These are phyloP conservation scores for Serinus canaria DNA, from an alignment of 2,113 vertebrate species.

Conservation along the genomic window DNA sequence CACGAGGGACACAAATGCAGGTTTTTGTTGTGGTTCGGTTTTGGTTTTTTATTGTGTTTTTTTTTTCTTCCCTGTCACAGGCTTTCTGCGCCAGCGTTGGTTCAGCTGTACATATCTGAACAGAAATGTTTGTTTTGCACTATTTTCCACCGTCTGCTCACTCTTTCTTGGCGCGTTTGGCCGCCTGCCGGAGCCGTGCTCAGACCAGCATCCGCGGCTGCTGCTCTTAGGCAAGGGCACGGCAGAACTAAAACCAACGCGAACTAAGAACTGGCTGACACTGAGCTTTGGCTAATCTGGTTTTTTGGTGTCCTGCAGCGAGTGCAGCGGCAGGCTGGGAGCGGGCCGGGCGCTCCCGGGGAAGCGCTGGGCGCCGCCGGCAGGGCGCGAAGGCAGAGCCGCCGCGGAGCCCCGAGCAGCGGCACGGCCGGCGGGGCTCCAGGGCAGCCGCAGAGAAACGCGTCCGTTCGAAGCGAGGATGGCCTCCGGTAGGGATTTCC, in stretches of 20 bases:
- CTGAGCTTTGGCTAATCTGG: accelerated
- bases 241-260: accelerated
- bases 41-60: too few relatives aligned
- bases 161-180: accelerated
- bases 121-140: not conserved
- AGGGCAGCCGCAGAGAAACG: accelerated
- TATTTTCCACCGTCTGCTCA: accelerated
- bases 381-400: not conserved
- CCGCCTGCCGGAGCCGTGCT: accelerated
- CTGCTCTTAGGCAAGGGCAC: not conserved
- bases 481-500: not conserved
- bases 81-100: not conserved
- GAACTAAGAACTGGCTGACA: too few relatives aligned
- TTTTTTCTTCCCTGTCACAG: too few relatives aligned
- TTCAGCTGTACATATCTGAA: not conserved
- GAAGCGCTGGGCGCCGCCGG: slow-evolving; percentile 30
- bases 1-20: accelerated
- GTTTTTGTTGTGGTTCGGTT: accelerated
- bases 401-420: not conserved
- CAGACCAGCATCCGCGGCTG: accelerated
- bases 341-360: slow-evolving; percentile 37
- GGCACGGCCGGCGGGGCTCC: not conserved
- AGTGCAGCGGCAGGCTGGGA: not conserved
- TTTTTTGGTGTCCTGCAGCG: not conserved
- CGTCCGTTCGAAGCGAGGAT: accelerated